Evolutionary conservation across 2,888 invertebrate species (phyloP), one percentile per base, ranked within the genome.

Genomic region (Augochlorella aurata): DNA sequence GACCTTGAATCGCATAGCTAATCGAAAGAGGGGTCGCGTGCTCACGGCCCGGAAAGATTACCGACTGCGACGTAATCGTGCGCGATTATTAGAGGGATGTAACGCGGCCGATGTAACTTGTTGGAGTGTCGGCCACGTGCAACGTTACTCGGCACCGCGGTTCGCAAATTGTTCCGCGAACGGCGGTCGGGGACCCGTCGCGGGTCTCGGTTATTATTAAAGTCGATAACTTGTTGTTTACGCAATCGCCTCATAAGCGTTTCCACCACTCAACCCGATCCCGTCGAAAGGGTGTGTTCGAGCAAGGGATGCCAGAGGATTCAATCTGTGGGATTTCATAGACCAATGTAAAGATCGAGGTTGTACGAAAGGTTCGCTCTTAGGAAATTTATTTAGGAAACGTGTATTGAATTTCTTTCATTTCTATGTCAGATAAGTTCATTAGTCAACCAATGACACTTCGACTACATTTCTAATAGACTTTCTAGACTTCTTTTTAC

Each of bases 1-100:
- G 85, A 87, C 86, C 86, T 87, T 87, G 86, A 87, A 85, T 81
- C 63, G 21, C 66, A 29, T 38, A 24, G 68, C 4, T 75, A 81
- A 85, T 80, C 76, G 77, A 38, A 38, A 38, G 80, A 83, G 74
- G 74, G 79, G 79, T 83, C 74, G 79, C 83, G 77, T 83, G 83
- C 74, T 54, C 66, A 58, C 63, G 52, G 24, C 29, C 18, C 65
- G 61, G 47, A 29, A 10, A 54, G 58, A 77, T 72, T 69, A 61
- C 77, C 49, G 63, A 18, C 24, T 67, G 47, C 44, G 38, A 38
- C 24, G 47, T 65, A 77, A 68, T 58, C 77, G 61, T n/a, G 18
- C 29, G 58, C 52, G 74, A 74, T 74, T 72, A n/a, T 67, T 47
- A 45, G 29, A 44, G 74, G 65, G 70, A 65, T 63, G 68, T 47